Evolutionary conservation across 1,140 invertebrate species (phyloP).

Genomic region (Aradophagus sp.): DNA sequence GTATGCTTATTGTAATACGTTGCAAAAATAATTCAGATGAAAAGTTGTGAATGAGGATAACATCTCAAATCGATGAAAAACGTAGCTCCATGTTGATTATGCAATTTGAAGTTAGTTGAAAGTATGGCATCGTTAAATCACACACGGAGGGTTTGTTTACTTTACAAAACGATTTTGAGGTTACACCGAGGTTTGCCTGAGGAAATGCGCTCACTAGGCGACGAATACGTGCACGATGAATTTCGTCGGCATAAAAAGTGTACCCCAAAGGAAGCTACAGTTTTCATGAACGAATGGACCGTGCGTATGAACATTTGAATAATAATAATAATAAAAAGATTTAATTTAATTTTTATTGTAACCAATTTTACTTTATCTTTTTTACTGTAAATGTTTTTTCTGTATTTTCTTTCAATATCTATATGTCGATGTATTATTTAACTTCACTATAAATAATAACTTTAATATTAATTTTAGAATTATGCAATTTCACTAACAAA

Average conservation of each 20-base stretch:
- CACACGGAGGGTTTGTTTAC: slow-evolving; percentile 80
- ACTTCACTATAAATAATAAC: background rate
- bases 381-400: slow-evolving; percentile 9
- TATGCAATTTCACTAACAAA: slow-evolving; percentile 84
- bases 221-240: slow-evolving; percentile 91
- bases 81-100: too few species aligned
- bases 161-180: slow-evolving; percentile 93
- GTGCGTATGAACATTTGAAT: too few species aligned
- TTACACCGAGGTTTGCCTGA: slow-evolving; percentile 87
- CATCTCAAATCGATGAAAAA: too few species aligned
- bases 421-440: too few species aligned
- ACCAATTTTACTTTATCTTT: background rate
- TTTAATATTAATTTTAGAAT: slow-evolving; percentile 75
- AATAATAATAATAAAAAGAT: too few species aligned
- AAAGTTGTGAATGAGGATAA: too few species aligned
- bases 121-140: slow-evolving; percentile 71
- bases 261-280: slow-evolving; percentile 79
- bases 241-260: slow-evolving; percentile 91
- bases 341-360: too few species aligned
- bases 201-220: slow-evolving; percentile 84
- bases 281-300: slow-evolving; percentile 93
- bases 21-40: too few species aligned
- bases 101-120: background rate
- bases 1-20: too few species aligned
- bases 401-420: too few species aligned